Evolutionary conservation across 2,888 invertebrate genomes (phyloP), one percentile per base, ranked within the genome.

Genomic region (Lathronympha strigana): DNA sequence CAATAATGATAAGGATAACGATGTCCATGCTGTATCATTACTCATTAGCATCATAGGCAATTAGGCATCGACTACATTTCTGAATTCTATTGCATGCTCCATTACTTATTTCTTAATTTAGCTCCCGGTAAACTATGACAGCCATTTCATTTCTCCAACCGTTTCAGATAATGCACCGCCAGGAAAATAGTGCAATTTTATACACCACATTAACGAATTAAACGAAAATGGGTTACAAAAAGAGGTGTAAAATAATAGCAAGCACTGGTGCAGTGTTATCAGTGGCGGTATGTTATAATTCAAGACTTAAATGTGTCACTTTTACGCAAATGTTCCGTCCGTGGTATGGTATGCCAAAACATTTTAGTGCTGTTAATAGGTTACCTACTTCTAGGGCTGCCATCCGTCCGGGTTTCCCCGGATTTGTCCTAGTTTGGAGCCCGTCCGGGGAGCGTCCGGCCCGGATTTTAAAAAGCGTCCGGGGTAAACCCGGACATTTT

Each of bases 141-240:
- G n/a, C 4, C 11, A 45, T 2, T 23, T 23, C 23, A 23, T 23
- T 45, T 23, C 47, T 19, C 38, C 63, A 63, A 63, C 50, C 38
- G 55, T 57, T 63, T 49, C 49, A 19, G 25, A 45, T 21, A 63
- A 63, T 49, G 55, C 55, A 38, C 28, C n/a, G n/a, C 8, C 17
- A 15, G 55, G 28, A 57, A 55, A 40, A 55, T 49, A 40, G 55
- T 63, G 55, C 40, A 63, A 55, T 57, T 63, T 63, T 55, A 57
- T 49, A 38, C 63, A 53, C 15, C n/a, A 8, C 21, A 47, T 62
- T 54, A 50, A 47, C 55, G 21, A 63, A 63, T 49, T 40, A 63
- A 63, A 49, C 38, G 4, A 19, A 43, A 50, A 38, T 25, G 15
- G 50, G 28, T 28, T 33, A 23, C 9, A 57, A 60, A 31, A 61